Base-by-base conservation (phyloP, 2,888 invertebrate species). In the Opisthograptis luteolata region DNA sequence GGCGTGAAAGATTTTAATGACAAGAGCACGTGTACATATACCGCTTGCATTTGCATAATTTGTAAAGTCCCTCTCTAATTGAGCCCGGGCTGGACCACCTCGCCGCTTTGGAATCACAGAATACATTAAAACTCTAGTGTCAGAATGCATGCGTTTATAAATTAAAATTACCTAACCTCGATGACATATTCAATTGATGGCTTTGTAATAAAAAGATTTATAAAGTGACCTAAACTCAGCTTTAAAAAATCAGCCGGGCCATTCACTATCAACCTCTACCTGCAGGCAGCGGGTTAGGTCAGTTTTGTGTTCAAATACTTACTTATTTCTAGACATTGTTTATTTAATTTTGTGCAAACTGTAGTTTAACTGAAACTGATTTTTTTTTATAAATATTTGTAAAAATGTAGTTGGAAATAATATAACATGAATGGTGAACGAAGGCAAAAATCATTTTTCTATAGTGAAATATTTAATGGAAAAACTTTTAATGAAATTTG, bases 401-500 rank as follows among this genome's bases (percentile, higher is more conserved):
- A n/a, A n/a, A n/a, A n/a, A n/a, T n/a, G n/a, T n/a, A n/a, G n/a
- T n/a, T n/a, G n/a, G n/a, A n/a, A n/a, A n/a, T n/a, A n/a, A n/a
- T n/a, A n/a, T n/a, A n/a, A n/a, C n/a, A n/a, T n/a, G n/a, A n/a
- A n/a, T n/a, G n/a, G n/a, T n/a, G n/a, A n/a, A n/a, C n/a, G n/a
- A n/a, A 52, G 73, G 79, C 78, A 67, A 79, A 79, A 78, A 73
- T 68, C 71, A 79, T 84, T 83, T 83, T 82, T 79, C 72, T 73
- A 75, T 79, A 79, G 77, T 75, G 75, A 70, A 78, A 80, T 81
- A 77, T 84, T 84, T 83, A 86, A 88, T 87, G 84, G 84, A 83
- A 85, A 86, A 87, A 88, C 81, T 88, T 88, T 85, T 84, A 87
- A 87, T 87, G 72, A 79, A 76, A 81, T 87, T 84, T 81, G 81